Evolutionary conservation across 2,888 invertebrate genomes (phyloP), one percentile per base, ranked within the genome.

Genomic region (Epinotia brunnichana): DNA sequence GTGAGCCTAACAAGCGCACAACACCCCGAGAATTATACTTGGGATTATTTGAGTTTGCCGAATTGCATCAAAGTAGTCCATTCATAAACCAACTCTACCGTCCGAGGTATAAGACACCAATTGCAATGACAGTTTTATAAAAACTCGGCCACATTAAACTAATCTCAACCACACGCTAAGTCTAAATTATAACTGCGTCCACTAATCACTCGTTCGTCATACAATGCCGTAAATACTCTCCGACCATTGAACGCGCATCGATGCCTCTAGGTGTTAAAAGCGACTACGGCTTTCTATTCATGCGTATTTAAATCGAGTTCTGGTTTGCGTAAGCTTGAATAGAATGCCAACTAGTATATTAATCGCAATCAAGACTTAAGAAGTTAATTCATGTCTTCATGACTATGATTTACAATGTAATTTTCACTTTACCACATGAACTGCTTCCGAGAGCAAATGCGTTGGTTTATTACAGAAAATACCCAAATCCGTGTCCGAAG

Each of bases 1-100:
- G 92, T 89, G 89, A 85, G 79, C 78, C 89, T 93, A 92, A 93
- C 92, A 90, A 93, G 92, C 90, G 82, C 83, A 85, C 83, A 87
- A 87, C 85, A 84, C 83, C 84, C 77, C 80, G 83, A 82, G 81
- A 35, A 35, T 35, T 35, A 35, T 35, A 9, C 9, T 35, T 35
- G 9, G 9, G 9, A 35, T 35, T 35, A 35, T 7, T 35, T 35
- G 35, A 9, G 35, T 35, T 35, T 7, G 35, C 35, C 35, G 35
- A 9, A 35, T 35, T 35, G 9, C 35, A 35, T 9, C 35, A 35
- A 35, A 35, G 9, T 35, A 35, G 35, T 35, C 9, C 35, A 9
- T 9, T 35, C 9, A 9, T 9, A 35, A 35, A 35, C 9, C 35
- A 35, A 35, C 35, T 35, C 35, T 35, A 35, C 9, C 9, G 9